These are phyloP conservation scores for Drosophila leontia DNA, from an alignment of 1,140 invertebrate species.

Conservation along the genomic window DNA sequence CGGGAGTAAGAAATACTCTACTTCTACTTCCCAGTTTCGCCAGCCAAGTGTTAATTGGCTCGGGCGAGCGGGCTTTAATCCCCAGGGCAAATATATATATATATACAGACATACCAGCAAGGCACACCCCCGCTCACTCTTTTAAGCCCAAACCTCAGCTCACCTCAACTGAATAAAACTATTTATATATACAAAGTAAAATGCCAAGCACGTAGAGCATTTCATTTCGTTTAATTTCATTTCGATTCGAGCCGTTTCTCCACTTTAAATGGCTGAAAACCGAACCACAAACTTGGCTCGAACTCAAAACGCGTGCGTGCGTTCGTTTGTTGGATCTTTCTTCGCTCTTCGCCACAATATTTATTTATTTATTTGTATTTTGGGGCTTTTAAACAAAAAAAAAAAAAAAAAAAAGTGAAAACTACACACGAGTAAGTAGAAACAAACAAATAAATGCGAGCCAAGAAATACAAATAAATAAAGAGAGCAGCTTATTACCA, in stretches of 20 bases:
- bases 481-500: slow-evolving; percentile 31
- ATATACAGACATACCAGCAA: background rate
- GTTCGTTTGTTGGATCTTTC: slow-evolving; percentile 13
- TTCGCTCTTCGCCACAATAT: slow-evolving; percentile 11
- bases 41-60: slow-evolving; percentile 24
- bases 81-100: slow-evolving; percentile 10
- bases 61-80: slow-evolving; percentile 1
- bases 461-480: slow-evolving; percentile 25
- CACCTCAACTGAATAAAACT: slow-evolving; percentile 14
- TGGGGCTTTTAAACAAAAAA: slow-evolving; percentile 23
- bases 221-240: slow-evolving; percentile 42
- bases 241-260: slow-evolving; percentile 25
- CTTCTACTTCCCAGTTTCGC: slow-evolving; percentile 7
- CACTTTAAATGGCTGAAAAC: slow-evolving; percentile 46
- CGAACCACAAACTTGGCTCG: slow-evolving; percentile 41
- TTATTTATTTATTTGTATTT: slow-evolving; percentile 24
- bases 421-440: slow-evolving; percentile 38
- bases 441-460: slow-evolving; percentile 37
- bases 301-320: slow-evolving; percentile 42
- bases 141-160: background rate
- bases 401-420: slow-evolving; percentile 71
- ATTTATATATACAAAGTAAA: slow-evolving; percentile 10
- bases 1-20: slow-evolving; percentile 3
- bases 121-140: background rate
- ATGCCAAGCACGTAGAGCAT: slow-evolving; percentile 35